phyloP scores from a whole-genome alignment of 1,140 invertebrate species.

The Zaprionus africanus region DNA sequence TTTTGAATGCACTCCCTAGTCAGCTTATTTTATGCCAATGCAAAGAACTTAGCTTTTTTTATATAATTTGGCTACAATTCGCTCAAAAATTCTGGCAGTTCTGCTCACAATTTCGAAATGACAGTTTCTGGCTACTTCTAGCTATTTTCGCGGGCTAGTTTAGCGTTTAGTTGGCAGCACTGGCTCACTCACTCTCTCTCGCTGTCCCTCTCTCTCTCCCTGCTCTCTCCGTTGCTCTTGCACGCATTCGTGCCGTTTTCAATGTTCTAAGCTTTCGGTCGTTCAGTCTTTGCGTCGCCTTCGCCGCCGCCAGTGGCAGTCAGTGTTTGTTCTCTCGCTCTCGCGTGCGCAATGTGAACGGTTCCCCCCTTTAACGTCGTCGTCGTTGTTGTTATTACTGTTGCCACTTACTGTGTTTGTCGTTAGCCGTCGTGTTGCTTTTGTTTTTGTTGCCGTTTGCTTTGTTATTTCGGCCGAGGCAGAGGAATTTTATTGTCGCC shows the following conservation, averaged over 20 bases:
- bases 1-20: too few species aligned
- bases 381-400: conserved; percentile 6
- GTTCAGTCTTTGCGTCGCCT: conserved; percentile 23
- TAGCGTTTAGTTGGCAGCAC: too few species aligned
- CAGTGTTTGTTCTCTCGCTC: conserved; percentile 37
- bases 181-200: not conserved
- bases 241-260: conserved; percentile 16
- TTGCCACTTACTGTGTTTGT: conserved; percentile 20
- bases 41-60: too few species aligned
- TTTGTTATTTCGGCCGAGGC: conserved; percentile 13
- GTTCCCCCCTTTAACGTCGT: not conserved
- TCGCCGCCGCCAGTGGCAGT: conserved; percentile 46
- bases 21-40: too few species aligned
- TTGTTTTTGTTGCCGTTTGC: conserved; percentile 6
- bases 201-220: conserved; percentile 10
- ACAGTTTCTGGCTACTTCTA: too few species aligned
- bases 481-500: not conserved
- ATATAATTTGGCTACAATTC: too few species aligned
- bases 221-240: conserved; percentile 9
- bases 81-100: too few species aligned
- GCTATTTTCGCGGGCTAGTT: too few species aligned
- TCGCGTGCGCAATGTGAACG: conserved; percentile 32
- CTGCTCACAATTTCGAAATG: too few species aligned
- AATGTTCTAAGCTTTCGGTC: conserved; percentile 52
- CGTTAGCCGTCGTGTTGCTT: conserved; percentile 13